phyloP scores from a whole-genome alignment of 2,113 vertebrate species.

The Silurus glanis region DNA sequence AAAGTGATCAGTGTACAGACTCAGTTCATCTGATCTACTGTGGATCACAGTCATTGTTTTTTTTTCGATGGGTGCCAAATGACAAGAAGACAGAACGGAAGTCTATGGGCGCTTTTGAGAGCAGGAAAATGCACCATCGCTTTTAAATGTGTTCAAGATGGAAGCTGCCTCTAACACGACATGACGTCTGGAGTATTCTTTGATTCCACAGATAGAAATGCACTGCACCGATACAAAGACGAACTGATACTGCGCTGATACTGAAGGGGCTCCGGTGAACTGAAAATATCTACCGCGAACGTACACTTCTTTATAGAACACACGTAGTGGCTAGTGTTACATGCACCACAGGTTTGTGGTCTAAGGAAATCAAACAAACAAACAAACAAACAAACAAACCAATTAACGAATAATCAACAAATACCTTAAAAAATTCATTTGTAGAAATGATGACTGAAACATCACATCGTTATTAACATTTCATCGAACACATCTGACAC shows the following conservation, averaged over 20 bases:
- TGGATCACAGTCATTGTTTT: slow-evolving; percentile 22
- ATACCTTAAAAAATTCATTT: slow-evolving; percentile 64
- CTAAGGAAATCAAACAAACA: slow-evolving; percentile 43
- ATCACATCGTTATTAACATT: slow-evolving; percentile 66
- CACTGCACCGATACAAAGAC: slow-evolving; percentile 32
- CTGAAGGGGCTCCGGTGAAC: slow-evolving; percentile 20
- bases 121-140: slow-evolving; percentile 4
- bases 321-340: slow-evolving; percentile 66
- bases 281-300: slow-evolving; percentile 33
- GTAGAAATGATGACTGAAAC: slow-evolving; percentile 61
- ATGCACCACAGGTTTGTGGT: slow-evolving; percentile 65
- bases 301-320: slow-evolving; percentile 54
- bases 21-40: slow-evolving; percentile 47
- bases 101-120: slow-evolving; percentile 8
- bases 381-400: slow-evolving; percentile 49
- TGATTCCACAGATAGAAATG: slow-evolving; percentile 24
- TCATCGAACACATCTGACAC: slow-evolving; percentile 62
- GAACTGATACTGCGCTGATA: not conserved
- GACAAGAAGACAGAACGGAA: slow-evolving; percentile 37
- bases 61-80: slow-evolving; percentile 17
- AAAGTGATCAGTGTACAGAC: slow-evolving; percentile 61
- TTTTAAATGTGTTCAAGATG: not conserved
- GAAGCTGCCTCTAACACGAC: slow-evolving; percentile 8
- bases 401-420: slow-evolving; percentile 45
- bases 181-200: not conserved